phyloP scores from a whole-genome alignment of 23 tunicate species.

The Styela clava region DNA sequence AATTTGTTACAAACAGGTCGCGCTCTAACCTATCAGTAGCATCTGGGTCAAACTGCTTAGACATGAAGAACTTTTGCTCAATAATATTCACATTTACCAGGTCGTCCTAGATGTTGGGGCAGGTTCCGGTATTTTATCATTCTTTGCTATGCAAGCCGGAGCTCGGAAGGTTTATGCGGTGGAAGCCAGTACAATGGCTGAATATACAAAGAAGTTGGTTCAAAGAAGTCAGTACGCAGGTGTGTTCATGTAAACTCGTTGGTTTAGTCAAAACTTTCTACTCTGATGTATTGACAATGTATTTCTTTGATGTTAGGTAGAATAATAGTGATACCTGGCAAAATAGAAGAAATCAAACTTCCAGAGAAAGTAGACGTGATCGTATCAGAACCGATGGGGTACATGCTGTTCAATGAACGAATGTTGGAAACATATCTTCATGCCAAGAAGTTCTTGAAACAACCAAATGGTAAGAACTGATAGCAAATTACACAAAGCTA shows the following conservation, averaged over 20 bases:
- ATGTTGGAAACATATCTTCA: slow-evolving; percentile 99
- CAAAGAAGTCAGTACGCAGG: slow-evolving; percentile 91
- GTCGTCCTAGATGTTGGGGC: slow-evolving; percentile 99
- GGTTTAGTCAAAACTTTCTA: too few species aligned
- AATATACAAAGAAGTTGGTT: slow-evolving; percentile 88
- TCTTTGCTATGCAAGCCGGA: slow-evolving; percentile 99
- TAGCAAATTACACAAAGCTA: too few species aligned
- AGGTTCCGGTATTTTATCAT: slow-evolving; percentile 98
- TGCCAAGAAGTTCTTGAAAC: slow-evolving; percentile 86
- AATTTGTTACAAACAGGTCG: too few species aligned
- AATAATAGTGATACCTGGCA: slow-evolving; percentile 90
- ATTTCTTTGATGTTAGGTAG: too few species aligned
- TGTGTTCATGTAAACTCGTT: slow-evolving; percentile 11
- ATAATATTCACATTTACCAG: slow-evolving; percentile 27
- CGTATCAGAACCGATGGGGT: slow-evolving; percentile 99
- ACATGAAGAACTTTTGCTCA: too few species aligned
- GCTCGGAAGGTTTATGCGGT: slow-evolving; percentile 99
- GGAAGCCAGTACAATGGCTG: slow-evolving; percentile 99
- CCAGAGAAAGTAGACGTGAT: slow-evolving; percentile 99
- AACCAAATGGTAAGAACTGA: slow-evolving; percentile 63
- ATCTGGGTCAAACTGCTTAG: too few species aligned
- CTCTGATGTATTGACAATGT: too few species aligned
- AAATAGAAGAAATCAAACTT: slow-evolving; percentile 89
- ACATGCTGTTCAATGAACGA: slow-evolving; percentile 97
- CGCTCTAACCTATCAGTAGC: too few species aligned